Conservation (phyloP, 2,797 vertebrate species). For the Phoxinus dragarum region DNA sequence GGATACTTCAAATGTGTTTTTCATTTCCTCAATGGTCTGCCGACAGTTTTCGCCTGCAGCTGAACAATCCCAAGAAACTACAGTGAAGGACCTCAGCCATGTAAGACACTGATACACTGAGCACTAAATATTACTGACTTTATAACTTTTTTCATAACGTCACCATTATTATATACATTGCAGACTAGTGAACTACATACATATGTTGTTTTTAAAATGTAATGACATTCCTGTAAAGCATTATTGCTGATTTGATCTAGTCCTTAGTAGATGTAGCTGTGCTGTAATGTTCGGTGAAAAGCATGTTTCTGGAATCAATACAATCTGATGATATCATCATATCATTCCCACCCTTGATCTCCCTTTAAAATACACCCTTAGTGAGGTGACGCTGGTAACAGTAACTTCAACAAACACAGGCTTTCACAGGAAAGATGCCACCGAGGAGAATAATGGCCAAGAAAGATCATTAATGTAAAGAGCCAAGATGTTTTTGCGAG, state of each 20-base stretch:
- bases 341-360: constrained; percentile 8
- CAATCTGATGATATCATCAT: constrained; percentile 18
- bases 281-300: neutral
- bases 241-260: neutral
- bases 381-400: constrained; percentile 27
- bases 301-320: neutral
- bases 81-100: neutral
- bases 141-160: neutral
- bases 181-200: neutral
- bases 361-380: neutral
- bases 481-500: neutral
- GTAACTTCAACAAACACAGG: constrained; percentile 42
- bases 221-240: neutral
- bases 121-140: neutral
- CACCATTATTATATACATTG: neutral
- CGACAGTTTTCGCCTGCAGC: neutral
- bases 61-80: neutral
- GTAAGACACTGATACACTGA: neutral
- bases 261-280: neutral
- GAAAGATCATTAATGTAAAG: neutral
- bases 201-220: neutral
- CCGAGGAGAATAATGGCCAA: neutral
- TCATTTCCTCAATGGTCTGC: neutral
- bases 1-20: neutral
- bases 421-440: neutral